These are phyloP conservation scores for Sylvilagus floridanus DNA, from an alignment of 2,797 vertebrate genomes.

Conservation along the genomic window DNA sequence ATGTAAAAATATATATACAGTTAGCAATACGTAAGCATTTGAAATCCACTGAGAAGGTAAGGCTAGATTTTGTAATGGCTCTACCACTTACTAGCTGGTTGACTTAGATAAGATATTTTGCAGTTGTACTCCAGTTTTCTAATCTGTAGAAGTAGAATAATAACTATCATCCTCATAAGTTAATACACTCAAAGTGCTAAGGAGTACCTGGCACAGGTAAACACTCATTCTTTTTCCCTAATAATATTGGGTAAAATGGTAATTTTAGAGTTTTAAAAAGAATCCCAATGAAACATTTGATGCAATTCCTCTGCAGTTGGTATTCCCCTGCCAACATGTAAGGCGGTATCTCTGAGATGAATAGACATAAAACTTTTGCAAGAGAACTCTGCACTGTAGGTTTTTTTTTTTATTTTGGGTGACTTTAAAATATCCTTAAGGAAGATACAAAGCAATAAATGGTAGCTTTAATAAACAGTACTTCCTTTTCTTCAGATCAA, in stretches of 20 bases:
- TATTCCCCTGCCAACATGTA: neutral
- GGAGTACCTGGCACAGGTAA: neutral
- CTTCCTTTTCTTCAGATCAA: slow-evolving; percentile 38
- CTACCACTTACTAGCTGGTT: neutral
- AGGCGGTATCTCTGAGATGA: neutral
- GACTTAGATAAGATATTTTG: neutral
- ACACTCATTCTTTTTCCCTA: neutral
- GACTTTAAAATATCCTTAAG: slow-evolving; percentile 16
- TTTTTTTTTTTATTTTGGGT: no score
- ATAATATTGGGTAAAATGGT: slow-evolving; percentile 6
- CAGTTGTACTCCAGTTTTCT: slow-evolving; percentile 14
- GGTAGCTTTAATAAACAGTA: neutral
- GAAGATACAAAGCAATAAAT: slow-evolving; percentile 4
- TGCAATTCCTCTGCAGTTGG: neutral
- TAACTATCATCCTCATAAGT: neutral
- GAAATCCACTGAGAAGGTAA: neutral
- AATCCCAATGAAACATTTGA: neutral
- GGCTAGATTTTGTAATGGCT: neutral
- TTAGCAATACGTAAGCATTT: neutral
- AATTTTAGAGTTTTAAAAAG: neutral
- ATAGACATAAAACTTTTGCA: neutral
- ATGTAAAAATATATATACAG: no score
- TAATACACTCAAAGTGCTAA: neutral
- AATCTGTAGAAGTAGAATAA: neutral
- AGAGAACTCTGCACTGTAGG: neutral